A percentile compares a stretch with the other conserved stretches of the same genome.
These are phyloP conservation scores for Sciaenops ocellatus DNA, from an alignment of 2,797 vertebrate species.

Conservation along the genomic window DNA sequence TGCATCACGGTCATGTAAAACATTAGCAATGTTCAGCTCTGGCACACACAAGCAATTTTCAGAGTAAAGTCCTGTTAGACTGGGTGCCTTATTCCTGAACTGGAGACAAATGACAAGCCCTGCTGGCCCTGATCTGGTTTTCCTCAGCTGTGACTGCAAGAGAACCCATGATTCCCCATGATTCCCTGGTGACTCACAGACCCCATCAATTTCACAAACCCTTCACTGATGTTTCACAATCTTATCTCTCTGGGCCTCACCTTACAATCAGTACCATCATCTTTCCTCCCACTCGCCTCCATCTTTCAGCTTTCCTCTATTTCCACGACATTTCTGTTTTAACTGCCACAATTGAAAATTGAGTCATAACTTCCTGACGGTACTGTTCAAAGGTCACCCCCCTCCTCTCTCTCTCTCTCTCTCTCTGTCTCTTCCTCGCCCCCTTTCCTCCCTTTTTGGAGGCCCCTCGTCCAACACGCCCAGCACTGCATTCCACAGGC, in stretches of 20 bases:
- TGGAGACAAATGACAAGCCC: slow-evolving; percentile 28
- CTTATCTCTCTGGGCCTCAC: slow-evolving; percentile 48
- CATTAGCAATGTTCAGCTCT: background rate
- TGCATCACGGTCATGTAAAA: slow-evolving; percentile 25
- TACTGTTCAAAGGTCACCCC: slow-evolving; percentile 81
- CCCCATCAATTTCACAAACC: slow-evolving; percentile 35
- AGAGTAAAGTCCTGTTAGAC: slow-evolving; percentile 14
- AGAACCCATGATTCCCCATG: slow-evolving; percentile 24
- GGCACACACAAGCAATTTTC: background rate
- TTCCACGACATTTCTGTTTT: slow-evolving; percentile 58
- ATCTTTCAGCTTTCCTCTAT: slow-evolving; percentile 35
- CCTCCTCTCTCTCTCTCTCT: slow-evolving; percentile 32
- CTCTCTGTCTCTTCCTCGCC: slow-evolving; percentile 46
- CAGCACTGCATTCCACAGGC: slow-evolving; percentile 82
- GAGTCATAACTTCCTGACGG: slow-evolving; percentile 85
- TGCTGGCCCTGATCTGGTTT: slow-evolving; percentile 38
- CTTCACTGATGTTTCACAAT: slow-evolving; percentile 48
- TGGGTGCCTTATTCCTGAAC: slow-evolving; percentile 12
- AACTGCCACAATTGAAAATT: slow-evolving; percentile 77
- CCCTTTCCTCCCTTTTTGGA: slow-evolving; percentile 74
- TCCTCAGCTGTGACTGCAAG: slow-evolving; percentile 44
- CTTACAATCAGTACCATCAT: slow-evolving; percentile 40
- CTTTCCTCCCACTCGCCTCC: slow-evolving; percentile 14
- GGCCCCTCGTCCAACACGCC: slow-evolving; percentile 82
- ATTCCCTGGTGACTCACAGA: slow-evolving; percentile 32